A percentile compares a stretch with the other conserved stretches of the same genome.
Evolutionary conservation across 2,888 invertebrate genomes (phyloP).

Genomic region (Leptopilina syphax): DNA sequence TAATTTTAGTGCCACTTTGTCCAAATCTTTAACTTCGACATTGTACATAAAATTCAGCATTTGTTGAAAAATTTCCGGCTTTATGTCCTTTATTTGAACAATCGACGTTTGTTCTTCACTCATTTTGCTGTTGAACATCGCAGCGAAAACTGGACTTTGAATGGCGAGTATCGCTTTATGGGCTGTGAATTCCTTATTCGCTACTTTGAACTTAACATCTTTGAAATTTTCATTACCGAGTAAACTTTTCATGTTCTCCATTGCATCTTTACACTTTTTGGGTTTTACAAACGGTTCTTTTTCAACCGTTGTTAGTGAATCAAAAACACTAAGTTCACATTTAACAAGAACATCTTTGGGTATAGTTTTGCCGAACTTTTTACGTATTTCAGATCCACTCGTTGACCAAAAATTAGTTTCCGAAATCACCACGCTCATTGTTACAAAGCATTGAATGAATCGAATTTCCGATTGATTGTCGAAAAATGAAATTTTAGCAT

Average conservation of each 20-base stretch:
- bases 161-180: background rate
- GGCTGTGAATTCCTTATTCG: background rate
- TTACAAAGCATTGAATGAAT: too few species aligned
- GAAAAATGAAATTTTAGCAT: too few species aligned
- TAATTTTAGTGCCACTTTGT: background rate
- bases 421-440: too few species aligned
- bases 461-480: too few species aligned
- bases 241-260: background rate
- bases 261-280: background rate
- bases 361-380: too few species aligned
- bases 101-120: background rate
- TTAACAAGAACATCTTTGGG: background rate
- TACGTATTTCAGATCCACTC: too few species aligned
- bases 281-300: background rate
- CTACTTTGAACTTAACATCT: background rate
- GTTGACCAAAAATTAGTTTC: too few species aligned
- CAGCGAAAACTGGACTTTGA: background rate
- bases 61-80: background rate
- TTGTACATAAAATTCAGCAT: background rate
- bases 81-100: background rate
- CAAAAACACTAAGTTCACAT: background rate
- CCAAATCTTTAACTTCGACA: background rate
- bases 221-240: background rate
- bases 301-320: background rate
- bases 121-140: background rate